Evolutionary conservation across 2,888 invertebrate genomes (phyloP), one percentile per base, ranked within the genome.

Genomic region (Hypena proboscidalis): DNA sequence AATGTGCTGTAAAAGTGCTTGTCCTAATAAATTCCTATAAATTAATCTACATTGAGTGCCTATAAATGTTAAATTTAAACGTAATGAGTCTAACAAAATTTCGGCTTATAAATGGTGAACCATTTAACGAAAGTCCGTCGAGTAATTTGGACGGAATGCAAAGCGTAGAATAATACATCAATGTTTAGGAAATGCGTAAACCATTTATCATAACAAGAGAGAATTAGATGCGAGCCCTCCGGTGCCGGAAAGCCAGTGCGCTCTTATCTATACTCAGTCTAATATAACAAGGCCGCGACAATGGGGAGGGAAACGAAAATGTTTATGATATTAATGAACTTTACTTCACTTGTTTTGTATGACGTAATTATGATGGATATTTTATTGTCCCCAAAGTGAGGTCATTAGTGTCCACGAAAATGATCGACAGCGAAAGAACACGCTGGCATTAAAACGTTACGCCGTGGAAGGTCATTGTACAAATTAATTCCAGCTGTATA

Each of bases 301-400:
- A 70, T 63, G 61, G 64, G 69, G 66, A 63, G 65, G 67, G 56
- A 64, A 69, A 69, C 64, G 68, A 68, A 70, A 79, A 75, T 77
- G 71, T 76, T 80, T 74, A 74, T 71, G 63, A 56, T 67, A 71
- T 72, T 78, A 83, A 81, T 75, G 77, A 80, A 80, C 70, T 79
- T 77, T 71, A 63, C 72, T 65, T 62, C 67, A 75, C 74, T 74
- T 75, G 61, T 26, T 74, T 75, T 75, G 76, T 74, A 75, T 65
- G 61, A 74, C 57, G 61, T 72, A 75, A 76, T 78, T 78, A 75
- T 74, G 63, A 74, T 74, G 71, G 67, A 65, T 58, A 68, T 76
- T 74, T 80, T 77, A 79, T 70, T 78, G 73, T 74, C 67, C 61
- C 70, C 65, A 58, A 73, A 77, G 72, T 74, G 70, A 66, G 62